These are phyloP conservation scores for Scomber scombrus DNA, from an alignment of 2,113 vertebrate species.

Conservation along the genomic window DNA sequence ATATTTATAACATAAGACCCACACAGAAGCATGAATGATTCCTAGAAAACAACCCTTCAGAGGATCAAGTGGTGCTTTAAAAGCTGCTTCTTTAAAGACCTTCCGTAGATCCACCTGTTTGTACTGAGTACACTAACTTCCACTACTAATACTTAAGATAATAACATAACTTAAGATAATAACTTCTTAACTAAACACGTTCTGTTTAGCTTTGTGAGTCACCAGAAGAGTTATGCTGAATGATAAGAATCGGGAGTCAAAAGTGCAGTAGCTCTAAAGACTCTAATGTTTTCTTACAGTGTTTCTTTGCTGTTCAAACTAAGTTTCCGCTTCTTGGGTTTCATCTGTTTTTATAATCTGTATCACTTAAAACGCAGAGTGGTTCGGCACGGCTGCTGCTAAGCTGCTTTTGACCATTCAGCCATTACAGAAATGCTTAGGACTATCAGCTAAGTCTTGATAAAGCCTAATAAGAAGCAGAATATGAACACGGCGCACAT, in stretches of 20 bases:
- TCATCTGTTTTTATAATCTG: slow-evolving; percentile 73
- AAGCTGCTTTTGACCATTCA: slow-evolving; percentile 6
- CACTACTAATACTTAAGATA: slow-evolving; percentile 25
- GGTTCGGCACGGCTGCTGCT: not conserved
- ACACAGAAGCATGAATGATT: not conserved
- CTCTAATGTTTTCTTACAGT: slow-evolving; percentile 45
- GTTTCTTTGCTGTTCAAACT: slow-evolving; percentile 57
- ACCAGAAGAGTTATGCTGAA: not conserved
- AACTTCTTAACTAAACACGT: slow-evolving; percentile 3
- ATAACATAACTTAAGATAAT: slow-evolving; percentile 27
- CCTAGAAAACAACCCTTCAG: slow-evolving; percentile 34
- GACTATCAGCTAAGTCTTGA: slow-evolving; percentile 40
- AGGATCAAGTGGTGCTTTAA: slow-evolving; percentile 52
- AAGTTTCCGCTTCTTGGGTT: slow-evolving; percentile 55
- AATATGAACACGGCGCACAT: slow-evolving; percentile 19
- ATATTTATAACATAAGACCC: not conserved
- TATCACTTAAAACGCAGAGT: slow-evolving; percentile 60
- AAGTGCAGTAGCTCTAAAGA: slow-evolving; percentile 52
- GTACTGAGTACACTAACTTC: slow-evolving; percentile 13
- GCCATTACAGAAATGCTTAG: not conserved
- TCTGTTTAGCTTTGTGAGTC: slow-evolving; percentile 21
- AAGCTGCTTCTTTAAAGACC: slow-evolving; percentile 20
- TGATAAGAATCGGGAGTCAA: slow-evolving; percentile 59
- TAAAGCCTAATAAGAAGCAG: slow-evolving; percentile 14
- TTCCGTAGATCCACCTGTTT: slow-evolving; percentile 32